phyloP scores from a whole-genome alignment of 2,797 vertebrate species.

The Gadopsis marmoratus region DNA sequence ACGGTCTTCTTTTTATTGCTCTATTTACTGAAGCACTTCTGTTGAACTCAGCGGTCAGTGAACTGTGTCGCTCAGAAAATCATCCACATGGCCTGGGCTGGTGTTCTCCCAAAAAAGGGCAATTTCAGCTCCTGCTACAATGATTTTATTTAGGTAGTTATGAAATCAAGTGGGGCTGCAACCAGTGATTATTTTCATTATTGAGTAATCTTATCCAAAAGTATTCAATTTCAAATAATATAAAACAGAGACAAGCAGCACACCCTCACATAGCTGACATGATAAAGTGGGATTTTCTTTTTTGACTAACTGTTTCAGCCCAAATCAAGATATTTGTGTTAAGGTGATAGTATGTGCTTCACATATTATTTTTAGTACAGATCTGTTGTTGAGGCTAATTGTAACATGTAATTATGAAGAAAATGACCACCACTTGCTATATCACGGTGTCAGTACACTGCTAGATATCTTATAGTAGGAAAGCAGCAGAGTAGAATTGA shows the following conservation, averaged over 20 bases:
- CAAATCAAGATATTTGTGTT: neutral
- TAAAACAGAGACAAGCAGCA: neutral
- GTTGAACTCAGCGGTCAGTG: constrained; percentile 1
- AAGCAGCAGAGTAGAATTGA: neutral
- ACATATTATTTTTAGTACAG: neutral
- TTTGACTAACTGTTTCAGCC: no score
- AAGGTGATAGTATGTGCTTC: neutral
- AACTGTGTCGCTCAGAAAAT: constrained; percentile 16
- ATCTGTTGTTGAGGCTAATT: neutral
- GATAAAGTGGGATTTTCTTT: no score
- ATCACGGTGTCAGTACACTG: neutral
- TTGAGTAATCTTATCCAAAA: neutral
- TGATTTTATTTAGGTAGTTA: neutral
- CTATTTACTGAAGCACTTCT: constrained; percentile 24
- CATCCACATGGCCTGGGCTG: neutral
- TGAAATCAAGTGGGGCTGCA: neutral
- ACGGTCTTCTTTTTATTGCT: constrained; percentile 27
- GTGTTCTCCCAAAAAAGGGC: constrained; percentile 1
- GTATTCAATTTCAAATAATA: neutral
- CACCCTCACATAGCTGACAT: neutral
- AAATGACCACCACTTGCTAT: neutral
- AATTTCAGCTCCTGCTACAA: neutral
- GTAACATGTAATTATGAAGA: neutral
- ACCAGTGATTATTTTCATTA: neutral
- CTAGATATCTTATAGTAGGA: neutral